A percentile compares a stretch with the other conserved stretches of the same genome.
These are phyloP conservation scores for Lota lota DNA, from an alignment of 2,113 vertebrate species.

Conservation along the genomic window DNA sequence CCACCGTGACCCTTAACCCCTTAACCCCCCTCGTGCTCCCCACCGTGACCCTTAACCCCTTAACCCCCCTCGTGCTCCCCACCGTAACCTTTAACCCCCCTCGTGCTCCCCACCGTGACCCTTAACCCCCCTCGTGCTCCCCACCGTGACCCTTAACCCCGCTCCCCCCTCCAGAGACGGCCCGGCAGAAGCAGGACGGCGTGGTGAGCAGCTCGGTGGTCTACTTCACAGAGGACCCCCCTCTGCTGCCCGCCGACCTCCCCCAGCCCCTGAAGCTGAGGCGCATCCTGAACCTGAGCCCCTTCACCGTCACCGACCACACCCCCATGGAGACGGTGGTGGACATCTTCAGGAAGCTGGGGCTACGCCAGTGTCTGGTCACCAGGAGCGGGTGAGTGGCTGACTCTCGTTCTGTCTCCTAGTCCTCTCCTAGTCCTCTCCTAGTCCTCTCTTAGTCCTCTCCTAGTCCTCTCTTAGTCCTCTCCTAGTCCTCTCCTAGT, in stretches of 20 bases:
- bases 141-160: neutral
- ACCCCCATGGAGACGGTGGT: conserved; percentile 99
- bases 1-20: no score
- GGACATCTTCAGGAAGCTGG: conserved; percentile 96
- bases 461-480: no score
- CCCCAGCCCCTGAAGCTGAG: conserved; percentile 90
- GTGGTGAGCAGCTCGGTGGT: conserved; percentile 96
- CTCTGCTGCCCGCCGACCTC: conserved; percentile 85
- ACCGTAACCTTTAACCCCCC: no score
- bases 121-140: neutral
- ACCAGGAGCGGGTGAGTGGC: conserved; percentile 89
- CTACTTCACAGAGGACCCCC: conserved; percentile 93
- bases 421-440: no score
- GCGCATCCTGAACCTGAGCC: conserved; percentile 93
- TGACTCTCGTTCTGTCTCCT: no score
- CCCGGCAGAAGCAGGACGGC: conserved; percentile 95
- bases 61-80: no score
- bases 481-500: no score
- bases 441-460: no score
- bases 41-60: no score
- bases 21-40: no score
- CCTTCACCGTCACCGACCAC: conserved; percentile 99
- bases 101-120: no score
- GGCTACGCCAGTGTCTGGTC: conserved; percentile 94
- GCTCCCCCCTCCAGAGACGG: conserved; percentile 76